Conservation (phyloP, 2,888 invertebrate genomes). For the Endotricha flammealis region DNA sequence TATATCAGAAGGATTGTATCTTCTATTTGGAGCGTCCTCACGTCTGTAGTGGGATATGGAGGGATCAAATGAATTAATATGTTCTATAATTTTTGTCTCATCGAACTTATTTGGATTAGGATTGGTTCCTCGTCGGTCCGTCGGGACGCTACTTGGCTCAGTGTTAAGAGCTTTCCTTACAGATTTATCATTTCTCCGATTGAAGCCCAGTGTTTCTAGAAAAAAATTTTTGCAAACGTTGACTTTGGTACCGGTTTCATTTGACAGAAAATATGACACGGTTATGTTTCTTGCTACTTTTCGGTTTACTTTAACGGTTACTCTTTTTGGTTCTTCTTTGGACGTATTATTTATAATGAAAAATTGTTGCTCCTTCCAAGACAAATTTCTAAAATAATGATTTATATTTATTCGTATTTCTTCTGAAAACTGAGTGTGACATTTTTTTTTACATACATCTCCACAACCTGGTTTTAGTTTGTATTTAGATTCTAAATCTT, state of each 20-base stretch:
- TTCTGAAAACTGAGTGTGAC: too few relatives aligned
- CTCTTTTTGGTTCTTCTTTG: neutral
- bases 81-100: conserved; percentile 12
- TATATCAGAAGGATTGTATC: conserved; percentile 18
- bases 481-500: too few relatives aligned
- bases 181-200: conserved; percentile 12
- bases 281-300: conserved; percentile 1
- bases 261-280: conserved; percentile 12
- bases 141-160: neutral
- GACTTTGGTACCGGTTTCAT: conserved; percentile 14
- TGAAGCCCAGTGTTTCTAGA: conserved; percentile 13
- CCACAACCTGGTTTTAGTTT: too few relatives aligned
- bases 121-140: neutral
- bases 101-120: neutral
- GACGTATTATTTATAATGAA: too few relatives aligned
- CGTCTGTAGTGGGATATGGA: conserved; percentile 20
- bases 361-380: too few relatives aligned
- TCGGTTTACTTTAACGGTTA: neutral
- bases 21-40: conserved; percentile 20
- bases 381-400: too few relatives aligned
- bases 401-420: too few relatives aligned
- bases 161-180: neutral
- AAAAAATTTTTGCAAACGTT: conserved; percentile 16
- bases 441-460: too few relatives aligned
- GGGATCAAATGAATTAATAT: conserved; percentile 19